Percentiles rank a stretch among this genome's conserved stretches.
Evolutionary conservation across 2,797 vertebrate species (phyloP).

Genomic region (Melanitta fusca): DNA sequence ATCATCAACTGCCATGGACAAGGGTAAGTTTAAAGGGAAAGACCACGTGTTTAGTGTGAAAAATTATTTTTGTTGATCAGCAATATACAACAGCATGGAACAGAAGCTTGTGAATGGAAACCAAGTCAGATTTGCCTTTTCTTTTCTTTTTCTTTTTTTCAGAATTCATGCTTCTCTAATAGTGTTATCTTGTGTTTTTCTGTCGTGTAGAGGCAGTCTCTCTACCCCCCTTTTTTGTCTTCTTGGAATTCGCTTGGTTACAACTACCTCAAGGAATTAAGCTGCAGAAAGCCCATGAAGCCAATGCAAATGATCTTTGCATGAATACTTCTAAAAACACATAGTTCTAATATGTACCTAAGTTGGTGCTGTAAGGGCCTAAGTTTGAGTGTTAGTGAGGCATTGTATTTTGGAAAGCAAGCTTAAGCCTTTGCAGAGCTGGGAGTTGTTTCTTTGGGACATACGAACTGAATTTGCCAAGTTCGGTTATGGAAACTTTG

Average conservation of each 20-base stretch:
- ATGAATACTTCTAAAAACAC: neutral
- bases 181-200: neutral
- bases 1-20: neutral
- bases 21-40: neutral
- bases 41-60: neutral
- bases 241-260: neutral
- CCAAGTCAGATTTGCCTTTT: neutral
- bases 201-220: neutral
- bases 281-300: neutral
- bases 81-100: neutral
- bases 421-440: neutral
- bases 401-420: neutral
- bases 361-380: neutral
- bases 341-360: neutral
- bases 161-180: neutral
- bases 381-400: neutral
- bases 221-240: accelerated
- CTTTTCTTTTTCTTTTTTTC: neutral
- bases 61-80: neutral
- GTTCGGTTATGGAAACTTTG: neutral
- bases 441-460: neutral
- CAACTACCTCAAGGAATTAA: neutral
- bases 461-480: neutral
- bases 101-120: neutral
- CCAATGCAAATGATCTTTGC: neutral